Percentiles rank a stretch among this genome's conserved stretches.
phyloP scores from a whole-genome alignment of 35 echinoderm and acorn worm species.

The Nesometra sesokonis region DNA sequence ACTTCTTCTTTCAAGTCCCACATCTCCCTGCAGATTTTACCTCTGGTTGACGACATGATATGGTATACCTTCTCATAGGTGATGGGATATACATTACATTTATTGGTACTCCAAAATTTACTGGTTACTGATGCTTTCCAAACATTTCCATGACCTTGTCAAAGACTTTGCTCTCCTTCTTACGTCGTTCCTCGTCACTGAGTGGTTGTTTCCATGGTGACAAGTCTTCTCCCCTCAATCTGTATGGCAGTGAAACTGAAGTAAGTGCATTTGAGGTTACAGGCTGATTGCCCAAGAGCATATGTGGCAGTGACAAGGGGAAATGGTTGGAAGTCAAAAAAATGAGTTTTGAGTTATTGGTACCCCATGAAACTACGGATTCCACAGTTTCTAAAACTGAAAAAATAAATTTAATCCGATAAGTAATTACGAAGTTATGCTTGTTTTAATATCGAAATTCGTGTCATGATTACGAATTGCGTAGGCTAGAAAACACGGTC shows the following conservation, averaged over 20 bases:
- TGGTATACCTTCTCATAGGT: not conserved
- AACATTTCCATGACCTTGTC: constrained; percentile 18
- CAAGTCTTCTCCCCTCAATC: no score
- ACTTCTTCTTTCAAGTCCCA: not conserved
- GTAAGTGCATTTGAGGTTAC: constrained; percentile 1
- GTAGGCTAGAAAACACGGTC: no score
- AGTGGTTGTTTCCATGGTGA: not conserved
- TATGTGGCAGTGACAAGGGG: no score
- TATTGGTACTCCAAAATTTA: not conserved
- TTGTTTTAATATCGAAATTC: no score
- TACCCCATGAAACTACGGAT: no score
- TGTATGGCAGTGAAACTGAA: not conserved
- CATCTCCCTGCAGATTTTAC: not conserved
- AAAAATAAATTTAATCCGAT: no score
- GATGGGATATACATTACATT: no score
- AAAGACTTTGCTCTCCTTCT: constrained; percentile 23
- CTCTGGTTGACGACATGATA: not conserved
- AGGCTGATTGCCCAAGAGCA: constrained; percentile 19
- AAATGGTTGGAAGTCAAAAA: no score
- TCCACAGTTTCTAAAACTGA: no score
- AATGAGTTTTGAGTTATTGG: no score
- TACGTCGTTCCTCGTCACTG: not conserved
- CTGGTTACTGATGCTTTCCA: constrained; percentile 6
- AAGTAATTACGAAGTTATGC: no score
- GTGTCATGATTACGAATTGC: no score